Base-by-base conservation (phyloP, 2,888 invertebrate species). In the Plemyria rubiginata region DNA sequence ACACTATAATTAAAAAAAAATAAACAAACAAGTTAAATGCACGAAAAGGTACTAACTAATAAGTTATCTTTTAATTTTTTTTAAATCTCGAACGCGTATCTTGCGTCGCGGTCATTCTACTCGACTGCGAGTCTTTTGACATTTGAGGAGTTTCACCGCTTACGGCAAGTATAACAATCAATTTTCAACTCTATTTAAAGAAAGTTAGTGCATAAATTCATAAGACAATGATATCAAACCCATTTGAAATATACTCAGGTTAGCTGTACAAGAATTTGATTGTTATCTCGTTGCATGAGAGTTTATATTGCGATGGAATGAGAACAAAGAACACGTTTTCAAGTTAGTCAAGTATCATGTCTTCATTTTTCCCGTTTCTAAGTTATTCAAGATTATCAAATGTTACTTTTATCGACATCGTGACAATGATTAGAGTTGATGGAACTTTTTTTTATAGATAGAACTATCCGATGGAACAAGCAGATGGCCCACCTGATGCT, bases 51-150 rank as follows among this genome's bases (percentile, higher is more conserved):
- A 41, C 49, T 38, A 2, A 8, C 13, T 50, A 40, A 41, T 45
- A 62, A 53, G 32, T 32, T 51, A 45, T 54, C 29, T 13, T 56
- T 55, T 62, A 63, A 65, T 64, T 56, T 41, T n/a, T 46, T 65
- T 69, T 28, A 50, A 66, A 63, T 54, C 67, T 62, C 43, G 68
- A 71, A 70, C 62, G 22, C 72, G 69, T 55, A 56, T 52, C 61
- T 55, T 66, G 60, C 68, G 60, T 62, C 68, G 60, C 70, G 67
- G 63, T 68, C 85, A 85, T 80, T 78, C 78, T 77, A 54, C 55
- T 60, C 60, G 67, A 74, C 78, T 76, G 76, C 68, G 71, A 63
- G 41, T 68, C 65, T 68, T 75, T 74, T 70, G 72, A 71, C 71
- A 78, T 67, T 70, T 69, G 43, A 67, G 70, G 55, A 64, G 58